Evolutionary conservation across 2,888 invertebrate species (phyloP), one percentile per base, ranked within the genome.

Genomic region (Pycnomerus fuliginosus): DNA sequence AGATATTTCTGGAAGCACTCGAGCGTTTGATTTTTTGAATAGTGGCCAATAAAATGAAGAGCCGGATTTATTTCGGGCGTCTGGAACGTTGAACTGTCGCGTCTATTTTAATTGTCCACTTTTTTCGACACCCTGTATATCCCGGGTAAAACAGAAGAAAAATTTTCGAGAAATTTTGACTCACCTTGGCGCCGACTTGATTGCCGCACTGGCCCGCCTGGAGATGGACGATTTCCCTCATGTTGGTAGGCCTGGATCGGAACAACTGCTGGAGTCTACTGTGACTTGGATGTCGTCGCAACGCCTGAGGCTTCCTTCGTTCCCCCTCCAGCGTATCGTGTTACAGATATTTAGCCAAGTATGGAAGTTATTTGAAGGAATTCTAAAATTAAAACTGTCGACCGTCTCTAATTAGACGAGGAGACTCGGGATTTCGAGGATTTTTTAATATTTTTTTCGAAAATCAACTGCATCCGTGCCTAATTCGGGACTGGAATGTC

Each of bases 221-320:
- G 52, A 92, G 77, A 74, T 92, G 91, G 56, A 92, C 90, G 65
- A 92, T 92, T 84, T 92, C 92, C 77, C 92, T 84, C 92, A 92
- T 92, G 56, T 57, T 72, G 52, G n/a, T 20, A 12, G n/a, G n/a
- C n/a, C n/a, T n/a, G n/a, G n/a, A n/a, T n/a, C n/a, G n/a, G 10
- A 24, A 35, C 36, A 43, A 43, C 24, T 36, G 42, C 42, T 28
- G 36, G 36, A 35, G 42, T 30, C 36, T 35, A 43, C 42, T 43
- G 41, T 34, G 36, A 31, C 31, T 43, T 27, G 28, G 30, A 17
- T 30, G n/a, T 20, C 27, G 41, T 27, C 16, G 28, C 20, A 37
- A 22, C 11, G 20, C 27, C 36, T 12, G 35, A 27, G 35, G 35
- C 27, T 27, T 5, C n/a, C n/a, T 10, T 10, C 28, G 35, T 30